Evolutionary conservation across 2,888 invertebrate genomes (phyloP), one percentile per base, ranked within the genome.

Genomic region (Drosophila helvetica): DNA sequence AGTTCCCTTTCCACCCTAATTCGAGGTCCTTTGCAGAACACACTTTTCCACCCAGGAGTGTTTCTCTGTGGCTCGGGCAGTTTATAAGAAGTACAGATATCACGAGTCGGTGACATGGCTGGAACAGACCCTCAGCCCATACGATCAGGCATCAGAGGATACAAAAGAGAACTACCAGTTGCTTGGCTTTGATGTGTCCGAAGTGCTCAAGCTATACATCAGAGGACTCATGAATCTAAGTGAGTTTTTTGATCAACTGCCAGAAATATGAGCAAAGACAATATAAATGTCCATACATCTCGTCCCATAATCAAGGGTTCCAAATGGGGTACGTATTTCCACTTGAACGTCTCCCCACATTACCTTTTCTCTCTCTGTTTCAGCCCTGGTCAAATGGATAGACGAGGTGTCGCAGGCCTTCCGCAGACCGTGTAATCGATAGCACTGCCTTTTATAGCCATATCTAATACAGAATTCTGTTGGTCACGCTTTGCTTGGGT

Each of bases 221-320:
- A n/a, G n/a, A 7, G 38, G n/a, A n/a, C 38, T 38, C 15, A 38
- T 38, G 38, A n/a, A 5, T 2, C 38, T 38, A 2, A 38, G 38
- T 38, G 38, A 38, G 38, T 38, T 38, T 38, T 6, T 4, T 2
- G 2, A 15, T 38, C n/a, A 38, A n/a, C n/a, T 38, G 38, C 0
- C 15, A 7, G 1, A 38, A 7, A 7, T n/a, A n/a, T n/a, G n/a
- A n/a, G n/a, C n/a, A n/a, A n/a, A n/a, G n/a, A n/a, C n/a, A n/a
- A n/a, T n/a, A n/a, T n/a, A n/a, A n/a, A n/a, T n/a, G n/a, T 97
- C 66, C 98, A 98, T 92, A 98, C 98, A 3, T 98, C 98, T 55
- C 98, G 98, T 92, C 98, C 98, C 0, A 98, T 98, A 43, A 94
- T 98, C 22, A 95, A 96, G 5, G 98, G 98, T 38, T 96, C 96